Conservation (phyloP, 2,797 vertebrate species). For the Columba guinea region DNA sequence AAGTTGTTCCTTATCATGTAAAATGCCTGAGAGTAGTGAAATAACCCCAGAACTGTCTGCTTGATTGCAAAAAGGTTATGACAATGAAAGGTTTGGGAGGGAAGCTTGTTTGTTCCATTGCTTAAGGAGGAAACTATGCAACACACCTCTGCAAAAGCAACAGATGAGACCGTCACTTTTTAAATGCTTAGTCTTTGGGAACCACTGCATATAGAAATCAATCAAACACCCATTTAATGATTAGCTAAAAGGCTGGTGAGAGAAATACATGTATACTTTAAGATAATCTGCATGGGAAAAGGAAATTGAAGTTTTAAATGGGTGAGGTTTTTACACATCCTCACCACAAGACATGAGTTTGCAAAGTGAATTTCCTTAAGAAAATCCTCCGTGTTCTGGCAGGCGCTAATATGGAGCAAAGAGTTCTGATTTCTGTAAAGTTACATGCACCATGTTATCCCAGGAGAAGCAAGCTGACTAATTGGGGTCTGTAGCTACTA, state of each 20-base stretch:
- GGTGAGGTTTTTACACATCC: background rate
- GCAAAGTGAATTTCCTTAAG: background rate
- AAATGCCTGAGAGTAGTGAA: background rate
- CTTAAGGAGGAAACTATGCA: conserved; percentile 21
- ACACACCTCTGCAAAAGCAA: background rate
- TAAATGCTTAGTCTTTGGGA: background rate
- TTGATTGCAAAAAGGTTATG: background rate
- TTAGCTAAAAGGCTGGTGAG: background rate
- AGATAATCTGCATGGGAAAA: background rate
- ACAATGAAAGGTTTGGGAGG: background rate
- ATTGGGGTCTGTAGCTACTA: background rate
- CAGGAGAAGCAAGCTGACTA: background rate
- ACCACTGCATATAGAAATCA: background rate
- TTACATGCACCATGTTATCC: background rate
- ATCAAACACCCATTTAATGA: background rate
- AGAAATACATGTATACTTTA: background rate
- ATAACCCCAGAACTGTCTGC: background rate
- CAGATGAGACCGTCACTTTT: background rate
- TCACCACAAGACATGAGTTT: background rate
- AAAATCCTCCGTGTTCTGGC: background rate
- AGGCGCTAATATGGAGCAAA: background rate
- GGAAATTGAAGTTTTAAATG: conserved; percentile 3
- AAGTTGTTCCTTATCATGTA: background rate
- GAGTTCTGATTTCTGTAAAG: background rate
- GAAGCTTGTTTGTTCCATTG: background rate